Conservation (phyloP, 2,113 vertebrate species). For the Macroglossus sobrinus region DNA sequence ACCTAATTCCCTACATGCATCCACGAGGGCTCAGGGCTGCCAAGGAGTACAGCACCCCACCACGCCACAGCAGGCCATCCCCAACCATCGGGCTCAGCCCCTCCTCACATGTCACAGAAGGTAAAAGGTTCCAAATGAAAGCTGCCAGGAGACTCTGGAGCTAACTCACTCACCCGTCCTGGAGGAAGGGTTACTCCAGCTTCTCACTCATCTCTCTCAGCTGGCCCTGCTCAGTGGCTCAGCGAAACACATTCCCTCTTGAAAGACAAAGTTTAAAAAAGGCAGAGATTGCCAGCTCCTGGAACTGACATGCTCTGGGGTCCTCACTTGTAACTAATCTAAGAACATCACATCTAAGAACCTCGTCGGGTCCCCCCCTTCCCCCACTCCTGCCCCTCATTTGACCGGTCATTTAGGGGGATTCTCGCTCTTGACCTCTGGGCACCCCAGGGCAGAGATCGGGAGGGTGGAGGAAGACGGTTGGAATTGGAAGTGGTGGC, state of each 20-base stretch:
- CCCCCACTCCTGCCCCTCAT: background rate
- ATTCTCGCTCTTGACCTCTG: background rate
- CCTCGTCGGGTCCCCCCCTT: too few species aligned
- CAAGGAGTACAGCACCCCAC: background rate
- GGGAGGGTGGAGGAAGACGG: background rate
- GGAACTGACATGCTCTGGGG: background rate
- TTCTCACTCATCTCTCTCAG: background rate
- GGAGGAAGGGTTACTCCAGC: background rate
- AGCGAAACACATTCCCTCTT: background rate
- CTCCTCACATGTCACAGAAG: background rate
- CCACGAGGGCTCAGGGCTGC: background rate
- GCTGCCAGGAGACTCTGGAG: background rate
- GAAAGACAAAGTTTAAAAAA: constrained; percentile 11
- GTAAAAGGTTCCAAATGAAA: background rate
- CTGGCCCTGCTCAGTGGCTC: too few species aligned
- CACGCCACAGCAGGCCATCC: background rate
- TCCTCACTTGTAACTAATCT: background rate
- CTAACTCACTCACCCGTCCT: background rate
- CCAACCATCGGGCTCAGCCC: background rate
- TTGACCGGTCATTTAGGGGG: background rate
- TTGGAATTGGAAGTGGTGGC: background rate
- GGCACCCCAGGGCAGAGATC: accelerated
- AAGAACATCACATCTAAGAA: background rate
- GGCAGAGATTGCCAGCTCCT: background rate
- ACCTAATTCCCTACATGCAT: background rate